Conservation (phyloP, 2,797 vertebrate genomes). For the Chelmon rostratus region DNA sequence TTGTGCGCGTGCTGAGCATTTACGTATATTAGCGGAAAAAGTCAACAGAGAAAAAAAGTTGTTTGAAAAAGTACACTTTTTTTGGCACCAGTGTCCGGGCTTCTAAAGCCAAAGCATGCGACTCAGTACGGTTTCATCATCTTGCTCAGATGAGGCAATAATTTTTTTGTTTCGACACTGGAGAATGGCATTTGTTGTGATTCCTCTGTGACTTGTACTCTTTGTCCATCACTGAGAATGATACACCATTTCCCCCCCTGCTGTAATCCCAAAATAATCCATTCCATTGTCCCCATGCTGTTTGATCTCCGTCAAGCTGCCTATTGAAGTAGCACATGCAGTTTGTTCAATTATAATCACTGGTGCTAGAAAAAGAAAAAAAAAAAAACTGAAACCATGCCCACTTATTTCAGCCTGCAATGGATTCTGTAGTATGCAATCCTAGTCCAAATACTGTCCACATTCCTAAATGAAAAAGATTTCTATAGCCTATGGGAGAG, state of each 20-base stretch:
- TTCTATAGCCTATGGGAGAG: slow-evolving; percentile 83
- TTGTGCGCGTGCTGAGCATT: slow-evolving; percentile 63
- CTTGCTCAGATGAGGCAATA: slow-evolving; percentile 88
- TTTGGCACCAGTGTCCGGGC: slow-evolving; percentile 75
- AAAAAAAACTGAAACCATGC: slow-evolving; percentile 21
- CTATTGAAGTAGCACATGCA: slow-evolving; percentile 87
- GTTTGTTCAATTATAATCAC: slow-evolving; percentile 87
- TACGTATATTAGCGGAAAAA: slow-evolving; percentile 86
- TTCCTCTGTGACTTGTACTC: slow-evolving; percentile 78
- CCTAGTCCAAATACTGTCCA: slow-evolving; percentile 90
- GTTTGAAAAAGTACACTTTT: slow-evolving; percentile 67
- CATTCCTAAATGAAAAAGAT: slow-evolving; percentile 90
- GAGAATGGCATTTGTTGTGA: slow-evolving; percentile 76
- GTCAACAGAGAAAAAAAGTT: slow-evolving; percentile 41
- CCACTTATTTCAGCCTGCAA: slow-evolving; percentile 84
- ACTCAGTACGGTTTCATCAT: slow-evolving; percentile 77
- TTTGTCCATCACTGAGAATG: slow-evolving; percentile 89
- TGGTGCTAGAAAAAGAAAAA: slow-evolving; percentile 58
- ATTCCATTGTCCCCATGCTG: slow-evolving; percentile 79
- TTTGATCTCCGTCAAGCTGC: slow-evolving; percentile 90
- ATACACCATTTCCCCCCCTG: slow-evolving; percentile 77
- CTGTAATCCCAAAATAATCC: slow-evolving; percentile 78
- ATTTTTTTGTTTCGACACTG: slow-evolving; percentile 88
- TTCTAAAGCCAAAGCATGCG: slow-evolving; percentile 50
- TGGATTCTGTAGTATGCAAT: slow-evolving; percentile 89